A percentile compares a stretch with the other conserved stretches of the same genome.
Evolutionary conservation across 2,113 vertebrate species (phyloP).

Genomic region (Tetrax tetrax): DNA sequence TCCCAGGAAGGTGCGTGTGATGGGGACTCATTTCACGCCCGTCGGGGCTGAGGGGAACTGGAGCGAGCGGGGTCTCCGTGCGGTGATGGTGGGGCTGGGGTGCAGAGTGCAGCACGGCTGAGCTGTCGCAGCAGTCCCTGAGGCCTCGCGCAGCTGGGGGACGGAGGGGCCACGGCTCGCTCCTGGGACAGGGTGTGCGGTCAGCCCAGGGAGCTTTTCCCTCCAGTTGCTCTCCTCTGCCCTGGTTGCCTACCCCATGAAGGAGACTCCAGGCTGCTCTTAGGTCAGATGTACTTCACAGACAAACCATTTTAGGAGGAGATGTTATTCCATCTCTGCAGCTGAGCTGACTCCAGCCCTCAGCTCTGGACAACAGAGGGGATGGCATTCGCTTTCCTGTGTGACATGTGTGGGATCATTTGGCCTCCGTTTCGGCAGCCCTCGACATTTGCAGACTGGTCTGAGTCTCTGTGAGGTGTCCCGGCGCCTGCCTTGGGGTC

Average conservation of each 20-base stretch:
- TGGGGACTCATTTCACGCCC: background rate
- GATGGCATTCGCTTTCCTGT: background rate
- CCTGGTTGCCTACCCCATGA: background rate
- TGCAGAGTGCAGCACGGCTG: background rate
- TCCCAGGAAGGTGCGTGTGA: background rate
- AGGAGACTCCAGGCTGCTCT: background rate
- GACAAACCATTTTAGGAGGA: background rate
- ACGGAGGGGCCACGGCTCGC: background rate
- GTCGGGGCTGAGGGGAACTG: background rate
- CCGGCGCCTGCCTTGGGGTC: background rate
- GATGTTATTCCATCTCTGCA: background rate
- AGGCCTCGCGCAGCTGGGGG: background rate
- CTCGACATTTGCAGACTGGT: rapidly evolving
- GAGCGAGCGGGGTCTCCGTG: background rate
- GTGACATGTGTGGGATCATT: background rate
- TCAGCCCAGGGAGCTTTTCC: background rate
- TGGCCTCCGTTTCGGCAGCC: background rate
- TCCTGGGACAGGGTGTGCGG: rapidly evolving
- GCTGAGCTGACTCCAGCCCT: background rate
- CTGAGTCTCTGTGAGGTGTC: background rate
- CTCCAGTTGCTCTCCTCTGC: background rate
- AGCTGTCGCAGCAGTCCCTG: background rate
- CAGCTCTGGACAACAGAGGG: background rate
- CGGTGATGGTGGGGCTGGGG: background rate
- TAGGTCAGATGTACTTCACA: background rate